These are phyloP conservation scores for Stenopsyche tienmushanensis DNA, from an alignment of 1,140 invertebrate species.

Conservation along the genomic window DNA sequence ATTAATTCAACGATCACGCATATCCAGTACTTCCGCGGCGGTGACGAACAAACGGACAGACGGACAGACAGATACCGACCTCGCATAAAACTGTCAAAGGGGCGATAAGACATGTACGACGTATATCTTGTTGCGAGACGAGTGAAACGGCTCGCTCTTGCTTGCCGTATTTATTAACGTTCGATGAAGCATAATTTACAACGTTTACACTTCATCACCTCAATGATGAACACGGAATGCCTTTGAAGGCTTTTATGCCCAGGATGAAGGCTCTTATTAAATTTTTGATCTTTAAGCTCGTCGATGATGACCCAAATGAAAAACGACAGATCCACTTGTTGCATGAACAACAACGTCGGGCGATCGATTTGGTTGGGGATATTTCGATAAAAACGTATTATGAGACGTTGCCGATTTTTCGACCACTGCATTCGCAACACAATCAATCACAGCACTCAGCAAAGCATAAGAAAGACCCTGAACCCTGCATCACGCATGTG, in stretches of 20 bases:
- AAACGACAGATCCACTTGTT: too few species aligned
- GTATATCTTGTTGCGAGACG: too few species aligned
- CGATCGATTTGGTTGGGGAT: neutral
- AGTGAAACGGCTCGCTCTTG: too few species aligned
- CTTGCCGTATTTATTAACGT: too few species aligned
- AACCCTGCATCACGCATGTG: conserved; percentile 16
- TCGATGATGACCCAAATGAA: too few species aligned
- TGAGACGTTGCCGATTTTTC: conserved; percentile 13
- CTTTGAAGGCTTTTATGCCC: too few species aligned
- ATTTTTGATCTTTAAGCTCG: too few species aligned
- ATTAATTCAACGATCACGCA: neutral
- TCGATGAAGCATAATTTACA: too few species aligned
- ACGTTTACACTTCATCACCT: too few species aligned
- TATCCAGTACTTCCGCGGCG: conserved; percentile 11
- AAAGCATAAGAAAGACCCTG: neutral
- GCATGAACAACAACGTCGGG: neutral
- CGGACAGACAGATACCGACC: conserved; percentile 12
- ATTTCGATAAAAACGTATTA: too few species aligned
- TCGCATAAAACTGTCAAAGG: conserved; percentile 21
- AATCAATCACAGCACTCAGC: conserved; percentile 8
- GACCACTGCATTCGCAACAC: conserved; percentile 12
- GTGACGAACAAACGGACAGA: neutral
- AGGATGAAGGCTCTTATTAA: too few species aligned
- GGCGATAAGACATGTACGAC: conserved; percentile 9
- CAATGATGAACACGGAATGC: too few species aligned